Evolutionary conservation across 2,113 vertebrate species (phyloP), one percentile per base, ranked within the genome.

Genomic region (Atlantisia rogersi): DNA sequence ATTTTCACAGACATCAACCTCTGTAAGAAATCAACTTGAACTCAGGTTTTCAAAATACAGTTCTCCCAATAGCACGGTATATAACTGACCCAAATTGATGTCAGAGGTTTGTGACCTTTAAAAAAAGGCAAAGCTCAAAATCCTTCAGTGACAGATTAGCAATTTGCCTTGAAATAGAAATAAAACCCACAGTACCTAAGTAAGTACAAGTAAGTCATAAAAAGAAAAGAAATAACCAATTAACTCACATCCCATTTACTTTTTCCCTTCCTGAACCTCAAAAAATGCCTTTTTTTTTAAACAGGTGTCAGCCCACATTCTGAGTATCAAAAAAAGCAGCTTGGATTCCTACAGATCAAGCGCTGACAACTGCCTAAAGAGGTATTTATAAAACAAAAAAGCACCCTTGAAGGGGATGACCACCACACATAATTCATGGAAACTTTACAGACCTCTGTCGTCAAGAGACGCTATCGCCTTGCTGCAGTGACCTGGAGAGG

Each of bases 391-490:
- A 46, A 31, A 16, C 0, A 1, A 39, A 55, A 52, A 16, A 7
- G 0, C 14, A 9, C 8, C 0, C 0, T 0, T 24, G 37, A 16
- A 78, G 25, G 22, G 16, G 39, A 18, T 3, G 3, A 11, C 11
- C 13, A 10, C 12, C 42, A 60, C 22, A 50, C 37, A 37, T 42
- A 60, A 44, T 19, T 48, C 13, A 48, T 3, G 26, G 81, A 26
- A 14, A 50, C 16, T 10, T 44, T 90, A 97, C 97, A 93, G 81
- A 98, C 98, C 98, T 98, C 71, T 29, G 37, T 97, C 97, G 31
- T 96, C 95, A 2, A 80, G 71, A n/a, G 82, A 69, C 0, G 7
- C 95, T 7, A 13, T 9, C 58, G 12, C 50, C 21, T 64, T 78
- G 64, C 40, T 40, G 22, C 67, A 64, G 29, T 46, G 91, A 5